Evolutionary conservation across 2,888 invertebrate genomes (phyloP), one percentile per base, ranked within the genome.

Genomic region (Orthosia gothica): DNA sequence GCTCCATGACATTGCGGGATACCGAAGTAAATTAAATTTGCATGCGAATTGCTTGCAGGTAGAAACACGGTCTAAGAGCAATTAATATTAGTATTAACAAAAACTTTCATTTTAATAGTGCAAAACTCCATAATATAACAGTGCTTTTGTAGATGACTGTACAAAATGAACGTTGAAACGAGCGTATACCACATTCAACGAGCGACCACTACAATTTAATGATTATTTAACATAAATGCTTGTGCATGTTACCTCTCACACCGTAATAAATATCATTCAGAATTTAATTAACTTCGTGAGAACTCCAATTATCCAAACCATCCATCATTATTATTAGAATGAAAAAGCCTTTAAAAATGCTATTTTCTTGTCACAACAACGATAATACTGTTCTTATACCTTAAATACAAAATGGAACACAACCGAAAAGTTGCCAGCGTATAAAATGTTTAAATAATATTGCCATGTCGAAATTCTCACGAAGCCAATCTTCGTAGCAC

Each of bases 241-340:
- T 91, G 92, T 92, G 92, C 92, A 91, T 78, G 72, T 87, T 84
- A 85, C 64, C 84, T 84, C 81, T 83, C 82, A 82, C 83, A 84
- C 81, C 75, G 76, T 83, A 83, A 84, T 88, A 84, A 88, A 87
- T 83, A 86, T 61, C 55, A 52, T 74, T 81, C 79, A 83, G 73
- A 16, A 83, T 70, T 64, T 62, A n/a, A 71, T 77, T 82, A 87
- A 78, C 88, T 87, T 84, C 88, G 85, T 87, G 85, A 83, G 87
- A 89, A 78, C 54, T 66, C 58, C 11, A 40, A n/a, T 63, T 7
- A 55, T n/a, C n/a, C n/a, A 64, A 58, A 49, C 40, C 16, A 26
- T 15, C 4, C 16, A 50, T 23, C 13, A 26, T 55, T 26, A 52
- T 67, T 26, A 52, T 57, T 26, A 45, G 32, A 23, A 52, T 59